Conservation (phyloP, 2,797 vertebrate species). For the Acomys russatus region DNA sequence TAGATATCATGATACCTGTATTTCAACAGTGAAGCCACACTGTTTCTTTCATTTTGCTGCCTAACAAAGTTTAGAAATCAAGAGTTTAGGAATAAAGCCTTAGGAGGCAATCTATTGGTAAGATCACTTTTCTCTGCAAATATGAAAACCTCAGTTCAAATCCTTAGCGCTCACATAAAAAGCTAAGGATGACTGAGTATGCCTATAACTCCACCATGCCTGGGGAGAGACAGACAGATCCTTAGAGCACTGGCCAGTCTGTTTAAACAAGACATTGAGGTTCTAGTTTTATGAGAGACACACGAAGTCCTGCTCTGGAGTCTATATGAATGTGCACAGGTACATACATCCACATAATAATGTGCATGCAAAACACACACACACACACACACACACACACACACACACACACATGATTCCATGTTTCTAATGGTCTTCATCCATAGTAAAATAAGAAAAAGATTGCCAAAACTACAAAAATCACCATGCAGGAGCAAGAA, state of each 20-base stretch:
- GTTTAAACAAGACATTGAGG: neutral
- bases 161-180: neutral
- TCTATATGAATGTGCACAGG: neutral
- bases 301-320: neutral
- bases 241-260: neutral
- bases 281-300: neutral
- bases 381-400: no score
- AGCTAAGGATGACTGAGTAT: neutral
- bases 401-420: neutral
- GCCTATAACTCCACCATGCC: neutral
- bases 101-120: neutral
- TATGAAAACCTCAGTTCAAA: neutral
- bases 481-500: neutral
- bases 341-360: neutral
- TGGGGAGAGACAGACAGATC: neutral
- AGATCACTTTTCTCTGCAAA: neutral
- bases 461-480: neutral
- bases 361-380: neutral
- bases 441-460: neutral
- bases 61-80: neutral
- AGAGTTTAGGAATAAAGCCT: neutral
- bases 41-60: constrained; percentile 10
- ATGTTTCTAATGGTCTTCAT: neutral
- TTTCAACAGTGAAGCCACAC: neutral
- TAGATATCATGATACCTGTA: neutral